These are phyloP conservation scores for Eptatretus burgeri DNA, from an alignment of 2,113 vertebrate species.

Conservation along the genomic window DNA sequence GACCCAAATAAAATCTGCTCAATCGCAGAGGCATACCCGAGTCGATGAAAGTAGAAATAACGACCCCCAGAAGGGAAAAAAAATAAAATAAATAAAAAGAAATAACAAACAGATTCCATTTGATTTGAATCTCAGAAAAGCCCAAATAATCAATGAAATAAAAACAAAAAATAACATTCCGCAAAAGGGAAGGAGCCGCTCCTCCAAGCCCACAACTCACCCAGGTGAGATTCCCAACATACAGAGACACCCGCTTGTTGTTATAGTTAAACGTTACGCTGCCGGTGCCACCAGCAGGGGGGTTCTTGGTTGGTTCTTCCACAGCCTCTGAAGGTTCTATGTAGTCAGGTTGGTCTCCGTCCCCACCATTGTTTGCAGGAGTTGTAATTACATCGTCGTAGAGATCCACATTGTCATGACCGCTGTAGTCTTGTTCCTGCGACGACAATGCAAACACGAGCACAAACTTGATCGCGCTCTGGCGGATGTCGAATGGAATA, in stretches of 20 bases:
- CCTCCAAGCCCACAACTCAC: slow-evolving; percentile 21
- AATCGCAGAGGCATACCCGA: too few species aligned
- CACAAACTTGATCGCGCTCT: not conserved
- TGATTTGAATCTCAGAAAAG: too few species aligned
- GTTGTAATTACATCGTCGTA: slow-evolving; percentile 96
- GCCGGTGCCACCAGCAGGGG: slow-evolving; percentile 16
- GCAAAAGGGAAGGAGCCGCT: too few species aligned
- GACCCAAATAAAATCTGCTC: too few species aligned
- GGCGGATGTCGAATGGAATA: not conserved
- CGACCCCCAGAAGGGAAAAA: too few species aligned
- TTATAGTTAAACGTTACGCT: slow-evolving; percentile 81
- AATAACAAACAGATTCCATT: too few species aligned
- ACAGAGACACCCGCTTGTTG: slow-evolving; percentile 78
- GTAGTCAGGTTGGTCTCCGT: slow-evolving; percentile 80
- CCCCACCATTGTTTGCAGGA: slow-evolving; percentile 92
- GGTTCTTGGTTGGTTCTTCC: slow-evolving; percentile 56
- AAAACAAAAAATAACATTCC: too few species aligned
- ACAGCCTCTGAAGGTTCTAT: slow-evolving; percentile 60
- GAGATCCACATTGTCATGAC: slow-evolving; percentile 82
- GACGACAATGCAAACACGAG: not conserved
- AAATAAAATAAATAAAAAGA: too few species aligned
- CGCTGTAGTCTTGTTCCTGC: slow-evolving; percentile 80
- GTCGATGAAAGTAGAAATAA: too few species aligned
- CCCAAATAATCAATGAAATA: too few species aligned
- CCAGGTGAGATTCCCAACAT: slow-evolving; percentile 93